phyloP scores from a whole-genome alignment of 2,888 invertebrate genomes.

The Morpho achilles region DNA sequence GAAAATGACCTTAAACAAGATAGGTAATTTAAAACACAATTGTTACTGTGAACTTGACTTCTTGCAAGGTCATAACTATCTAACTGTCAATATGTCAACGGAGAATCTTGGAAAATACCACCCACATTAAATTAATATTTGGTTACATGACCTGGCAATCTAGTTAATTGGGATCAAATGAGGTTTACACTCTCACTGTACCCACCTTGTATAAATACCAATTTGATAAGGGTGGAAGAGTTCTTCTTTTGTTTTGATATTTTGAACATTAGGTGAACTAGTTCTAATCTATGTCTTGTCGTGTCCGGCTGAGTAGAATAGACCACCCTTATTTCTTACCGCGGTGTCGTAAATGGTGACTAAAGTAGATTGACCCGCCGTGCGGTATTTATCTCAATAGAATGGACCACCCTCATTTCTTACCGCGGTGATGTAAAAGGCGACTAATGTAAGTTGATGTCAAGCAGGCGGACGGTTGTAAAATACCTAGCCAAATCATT shows the following conservation, averaged over 20 bases:
- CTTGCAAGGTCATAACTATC: conserved; percentile 4
- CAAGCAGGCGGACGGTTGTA: no score
- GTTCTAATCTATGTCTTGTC: no score
- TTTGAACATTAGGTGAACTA: not conserved
- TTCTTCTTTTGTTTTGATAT: conserved; percentile 11
- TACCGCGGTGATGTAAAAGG: no score
- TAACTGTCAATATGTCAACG: conserved; percentile 5
- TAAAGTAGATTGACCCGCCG: no score
- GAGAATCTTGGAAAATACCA: conserved; percentile 13
- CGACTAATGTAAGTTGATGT: no score
- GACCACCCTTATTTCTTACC: no score
- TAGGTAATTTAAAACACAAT: not conserved
- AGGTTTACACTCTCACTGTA: conserved; percentile 29
- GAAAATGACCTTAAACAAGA: not conserved
- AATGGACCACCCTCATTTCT: no score
- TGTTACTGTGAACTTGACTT: conserved; percentile 10
- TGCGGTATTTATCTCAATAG: no score
- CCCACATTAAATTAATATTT: conserved; percentile 19
- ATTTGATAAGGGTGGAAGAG: conserved; percentile 16
- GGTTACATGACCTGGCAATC: conserved; percentile 33
- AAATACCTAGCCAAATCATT: no score
- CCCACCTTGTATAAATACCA: conserved; percentile 14
- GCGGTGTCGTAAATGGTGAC: no score
- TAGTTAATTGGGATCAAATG: conserved; percentile 47
- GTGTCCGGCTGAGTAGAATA: no score